These are phyloP conservation scores for Caretta caretta DNA, from an alignment of 2,113 vertebrate genomes.

Conservation along the genomic window DNA sequence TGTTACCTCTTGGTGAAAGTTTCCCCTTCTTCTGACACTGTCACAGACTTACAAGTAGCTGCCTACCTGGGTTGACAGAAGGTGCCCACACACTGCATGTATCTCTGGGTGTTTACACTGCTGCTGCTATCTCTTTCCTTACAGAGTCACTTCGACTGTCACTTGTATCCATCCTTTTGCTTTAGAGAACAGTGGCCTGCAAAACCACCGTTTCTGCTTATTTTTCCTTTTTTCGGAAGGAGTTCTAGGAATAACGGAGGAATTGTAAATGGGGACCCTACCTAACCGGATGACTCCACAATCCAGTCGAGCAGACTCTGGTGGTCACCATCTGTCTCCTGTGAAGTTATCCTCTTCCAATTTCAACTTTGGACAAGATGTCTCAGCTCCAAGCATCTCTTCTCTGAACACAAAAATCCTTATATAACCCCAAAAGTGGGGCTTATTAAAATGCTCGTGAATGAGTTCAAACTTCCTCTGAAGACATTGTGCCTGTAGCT, in stretches of 20 bases:
- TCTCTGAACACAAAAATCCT: slow-evolving; percentile 1
- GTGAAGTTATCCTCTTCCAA: not conserved
- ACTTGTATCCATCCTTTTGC: not conserved
- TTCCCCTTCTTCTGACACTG: not conserved
- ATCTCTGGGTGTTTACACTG: no score
- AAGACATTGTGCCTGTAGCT: not conserved
- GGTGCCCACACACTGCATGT: not conserved
- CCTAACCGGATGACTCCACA: not conserved
- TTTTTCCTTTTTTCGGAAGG: not conserved
- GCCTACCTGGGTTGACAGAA: not conserved
- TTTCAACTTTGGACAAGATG: not conserved
- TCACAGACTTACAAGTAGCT: not conserved
- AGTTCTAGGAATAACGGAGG: accelerated
- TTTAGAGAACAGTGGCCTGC: not conserved
- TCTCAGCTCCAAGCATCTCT: accelerated
- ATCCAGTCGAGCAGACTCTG: not conserved
- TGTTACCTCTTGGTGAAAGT: not conserved
- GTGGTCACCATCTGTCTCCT: not conserved
- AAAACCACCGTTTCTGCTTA: not conserved
- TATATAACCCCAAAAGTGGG: not conserved
- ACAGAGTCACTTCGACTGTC: not conserved
- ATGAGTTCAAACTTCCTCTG: not conserved
- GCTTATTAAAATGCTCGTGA: not conserved
- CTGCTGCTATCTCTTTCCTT: not conserved
- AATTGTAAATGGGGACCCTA: accelerated